Conservation (phyloP, 2,113 vertebrate species). For the Onychostoma macrolepis region DNA sequence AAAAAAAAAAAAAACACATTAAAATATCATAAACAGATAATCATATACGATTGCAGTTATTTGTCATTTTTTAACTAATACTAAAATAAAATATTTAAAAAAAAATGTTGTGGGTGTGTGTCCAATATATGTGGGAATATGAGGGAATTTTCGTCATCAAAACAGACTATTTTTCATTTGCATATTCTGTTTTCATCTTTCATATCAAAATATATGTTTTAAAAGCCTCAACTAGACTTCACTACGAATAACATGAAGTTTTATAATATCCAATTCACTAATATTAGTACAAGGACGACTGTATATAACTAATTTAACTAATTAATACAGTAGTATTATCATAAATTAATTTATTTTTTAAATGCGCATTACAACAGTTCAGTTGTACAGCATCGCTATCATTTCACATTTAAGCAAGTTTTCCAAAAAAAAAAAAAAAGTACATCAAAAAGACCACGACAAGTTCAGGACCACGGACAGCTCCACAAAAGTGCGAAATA, state of each 20-base stretch:
- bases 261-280: not conserved
- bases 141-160: not conserved
- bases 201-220: not conserved
- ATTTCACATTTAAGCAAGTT: not conserved
- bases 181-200: not conserved
- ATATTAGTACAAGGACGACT: not conserved
- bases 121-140: too few relatives aligned
- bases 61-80: not conserved
- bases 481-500: not conserved
- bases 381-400: not conserved
- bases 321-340: not conserved
- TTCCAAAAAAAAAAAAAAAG: not conserved
- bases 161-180: not conserved
- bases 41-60: not conserved
- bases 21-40: not conserved
- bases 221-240: not conserved
- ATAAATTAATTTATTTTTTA: not conserved
- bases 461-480: constrained; percentile 24
- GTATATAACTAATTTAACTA: not conserved
- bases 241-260: not conserved
- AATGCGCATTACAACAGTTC: not conserved
- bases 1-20: not conserved
- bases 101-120: too few relatives aligned
- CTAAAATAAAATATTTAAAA: not conserved
- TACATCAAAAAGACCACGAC: not conserved